Evolutionary conservation across 53 echinoderm and acorn worm species (phyloP).

Genomic region (Zoroaster sp.): DNA sequence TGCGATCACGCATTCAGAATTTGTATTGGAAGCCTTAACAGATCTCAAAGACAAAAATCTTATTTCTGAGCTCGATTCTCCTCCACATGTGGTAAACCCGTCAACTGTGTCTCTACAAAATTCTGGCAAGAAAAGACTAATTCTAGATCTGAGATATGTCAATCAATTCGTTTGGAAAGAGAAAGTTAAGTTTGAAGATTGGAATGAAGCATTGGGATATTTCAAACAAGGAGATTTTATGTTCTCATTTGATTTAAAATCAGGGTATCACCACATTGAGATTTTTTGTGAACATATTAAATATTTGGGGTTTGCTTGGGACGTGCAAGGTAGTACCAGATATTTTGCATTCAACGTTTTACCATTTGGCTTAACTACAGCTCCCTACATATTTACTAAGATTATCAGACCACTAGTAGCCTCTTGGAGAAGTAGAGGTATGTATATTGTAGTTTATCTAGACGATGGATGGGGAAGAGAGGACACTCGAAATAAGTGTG

Average conservation of each 20-base stretch:
- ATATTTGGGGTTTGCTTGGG: slow-evolving; percentile 48
- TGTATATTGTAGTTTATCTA: slow-evolving; percentile 47
- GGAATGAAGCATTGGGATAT: not conserved
- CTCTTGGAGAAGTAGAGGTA: slow-evolving; percentile 12
- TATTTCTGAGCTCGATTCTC: not conserved
- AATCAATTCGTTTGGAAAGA: slow-evolving; percentile 45
- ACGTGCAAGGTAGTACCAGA: not conserved
- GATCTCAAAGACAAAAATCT: not conserved
- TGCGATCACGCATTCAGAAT: not conserved
- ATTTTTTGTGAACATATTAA: slow-evolving; percentile 47
- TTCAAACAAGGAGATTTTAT: slow-evolving; percentile 2
- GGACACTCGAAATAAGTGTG: not conserved
- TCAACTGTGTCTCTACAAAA: slow-evolving; percentile 3
- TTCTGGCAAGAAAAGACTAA: slow-evolving; percentile 47
- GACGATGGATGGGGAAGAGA: slow-evolving; percentile 40
- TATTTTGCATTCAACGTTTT: slow-evolving; percentile 21
- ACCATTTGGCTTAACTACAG: slow-evolving; percentile 49
- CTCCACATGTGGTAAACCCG: slow-evolving; percentile 1
- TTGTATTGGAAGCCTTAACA: not conserved
- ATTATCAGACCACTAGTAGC: slow-evolving; percentile 26
- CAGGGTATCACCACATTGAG: slow-evolving; percentile 60
- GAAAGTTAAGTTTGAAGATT: slow-evolving; percentile 51
- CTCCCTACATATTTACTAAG: slow-evolving; percentile 59
- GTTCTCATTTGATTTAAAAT: slow-evolving; percentile 52
- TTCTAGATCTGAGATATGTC: slow-evolving; percentile 51